These are phyloP conservation scores for Collichthys lucidus DNA, from an alignment of 2,113 vertebrate genomes.

Conservation along the genomic window DNA sequence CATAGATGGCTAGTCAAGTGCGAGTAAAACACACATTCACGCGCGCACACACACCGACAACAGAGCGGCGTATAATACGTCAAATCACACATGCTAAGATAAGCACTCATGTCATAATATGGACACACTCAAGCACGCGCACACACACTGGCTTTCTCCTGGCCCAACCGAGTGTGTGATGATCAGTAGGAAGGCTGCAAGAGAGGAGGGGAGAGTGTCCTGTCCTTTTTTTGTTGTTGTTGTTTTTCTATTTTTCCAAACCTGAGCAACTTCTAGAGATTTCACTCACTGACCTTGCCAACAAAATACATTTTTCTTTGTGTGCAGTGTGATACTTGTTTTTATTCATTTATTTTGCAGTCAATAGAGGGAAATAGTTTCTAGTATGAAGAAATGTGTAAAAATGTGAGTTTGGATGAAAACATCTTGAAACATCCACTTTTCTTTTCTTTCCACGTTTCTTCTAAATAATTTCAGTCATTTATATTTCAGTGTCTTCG, in stretches of 20 bases:
- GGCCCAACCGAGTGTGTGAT: conserved; percentile 88
- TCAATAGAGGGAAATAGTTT: conserved; percentile 19
- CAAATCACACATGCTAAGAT: conserved; percentile 75
- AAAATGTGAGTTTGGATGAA: neutral
- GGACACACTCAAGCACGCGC: conserved; percentile 61
- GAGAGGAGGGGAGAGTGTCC: conserved; percentile 58
- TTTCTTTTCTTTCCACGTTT: neutral
- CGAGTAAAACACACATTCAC: conserved; percentile 73
- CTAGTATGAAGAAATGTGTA: neutral
- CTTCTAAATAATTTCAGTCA: neutral
- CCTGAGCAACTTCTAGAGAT: neutral
- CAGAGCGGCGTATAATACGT: conserved; percentile 60
- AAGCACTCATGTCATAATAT: conserved; percentile 72
- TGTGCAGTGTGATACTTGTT: neutral
- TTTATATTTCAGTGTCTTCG: neutral
- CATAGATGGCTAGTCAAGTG: conserved; percentile 75
- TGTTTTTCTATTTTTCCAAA: conserved; percentile 17
- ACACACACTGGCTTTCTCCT: conserved; percentile 79
- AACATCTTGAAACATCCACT: neutral
- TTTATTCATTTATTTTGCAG: conserved; percentile 8
- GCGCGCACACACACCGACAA: conserved; percentile 52
- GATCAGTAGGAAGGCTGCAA: conserved; percentile 83
- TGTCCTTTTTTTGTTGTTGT: neutral
- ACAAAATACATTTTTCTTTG: conserved; percentile 10
- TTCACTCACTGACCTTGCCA: conserved; percentile 19